Evolutionary conservation across 1,140 invertebrate genomes (phyloP).

Genomic region (Cotesia vestalis): DNA sequence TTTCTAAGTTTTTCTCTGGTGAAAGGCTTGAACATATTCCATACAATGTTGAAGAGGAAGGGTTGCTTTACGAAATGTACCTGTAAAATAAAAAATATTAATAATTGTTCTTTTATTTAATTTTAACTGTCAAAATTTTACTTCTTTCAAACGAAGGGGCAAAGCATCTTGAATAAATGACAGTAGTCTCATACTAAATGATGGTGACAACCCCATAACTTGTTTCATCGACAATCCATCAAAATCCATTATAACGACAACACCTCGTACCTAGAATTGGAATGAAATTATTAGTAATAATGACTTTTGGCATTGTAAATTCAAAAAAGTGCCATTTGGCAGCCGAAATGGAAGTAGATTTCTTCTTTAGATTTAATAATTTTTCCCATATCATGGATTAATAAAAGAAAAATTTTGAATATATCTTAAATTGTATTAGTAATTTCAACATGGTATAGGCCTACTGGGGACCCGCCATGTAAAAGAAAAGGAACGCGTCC

Average conservation of each 20-base stretch:
- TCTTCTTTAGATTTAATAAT: background rate
- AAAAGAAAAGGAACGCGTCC: too few species aligned
- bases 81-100: slow-evolving; percentile 37
- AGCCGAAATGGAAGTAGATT: too few species aligned
- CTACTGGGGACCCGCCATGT: too few species aligned
- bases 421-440: too few species aligned
- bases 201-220: slow-evolving; percentile 74
- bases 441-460: too few species aligned
- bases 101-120: slow-evolving; percentile 21
- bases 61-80: slow-evolving; percentile 91
- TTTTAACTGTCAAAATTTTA: slow-evolving; percentile 31
- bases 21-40: slow-evolving; percentile 88
- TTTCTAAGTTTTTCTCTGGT: slow-evolving; percentile 84
- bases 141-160: slow-evolving; percentile 86
- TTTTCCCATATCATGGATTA: too few species aligned
- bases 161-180: slow-evolving; percentile 88
- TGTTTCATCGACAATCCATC: slow-evolving; percentile 79
- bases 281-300: background rate
- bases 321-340: background rate
- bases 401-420: too few species aligned
- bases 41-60: slow-evolving; percentile 87
- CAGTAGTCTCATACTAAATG: slow-evolving; percentile 78
- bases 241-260: slow-evolving; percentile 84
- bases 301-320: too few species aligned
- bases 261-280: slow-evolving; percentile 68